A percentile compares a stretch with the other conserved stretches of the same genome.
Conservation (phyloP, 2,113 vertebrate species). For the Phyllopteryx taeniolatus region DNA sequence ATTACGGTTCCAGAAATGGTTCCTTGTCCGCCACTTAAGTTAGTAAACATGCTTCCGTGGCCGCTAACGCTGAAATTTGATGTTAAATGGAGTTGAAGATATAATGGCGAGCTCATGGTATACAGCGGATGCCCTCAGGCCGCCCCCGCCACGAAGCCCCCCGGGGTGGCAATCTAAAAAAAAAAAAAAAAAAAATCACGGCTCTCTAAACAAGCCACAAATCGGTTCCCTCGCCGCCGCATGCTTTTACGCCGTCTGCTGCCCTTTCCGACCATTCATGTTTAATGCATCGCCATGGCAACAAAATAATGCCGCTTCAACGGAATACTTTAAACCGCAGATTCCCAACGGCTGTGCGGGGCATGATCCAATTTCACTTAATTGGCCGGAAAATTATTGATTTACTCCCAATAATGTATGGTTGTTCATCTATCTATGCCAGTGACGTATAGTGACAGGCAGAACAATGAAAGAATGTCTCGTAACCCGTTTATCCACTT, state of each 20-base stretch:
- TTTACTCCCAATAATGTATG: background rate
- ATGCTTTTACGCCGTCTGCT: constrained; percentile 70
- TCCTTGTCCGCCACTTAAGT: background rate
- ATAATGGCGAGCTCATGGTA: constrained; percentile 62
- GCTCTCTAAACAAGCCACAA: constrained; percentile 74
- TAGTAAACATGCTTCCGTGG: background rate
- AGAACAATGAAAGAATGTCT: background rate
- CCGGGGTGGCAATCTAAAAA: constrained; percentile 59
- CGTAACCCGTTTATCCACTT: background rate
- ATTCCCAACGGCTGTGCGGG: background rate
- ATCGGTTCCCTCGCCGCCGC: constrained; percentile 62
- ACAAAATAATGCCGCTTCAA: background rate
- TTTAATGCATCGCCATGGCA: constrained; percentile 69
- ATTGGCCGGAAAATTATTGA: background rate
- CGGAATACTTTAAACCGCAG: background rate
- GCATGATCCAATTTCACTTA: background rate
- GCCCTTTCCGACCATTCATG: constrained; percentile 71
- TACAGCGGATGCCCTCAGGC: constrained; percentile 56
- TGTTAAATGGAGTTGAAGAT: constrained; percentile 5
- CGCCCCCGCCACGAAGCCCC: constrained; percentile 64
- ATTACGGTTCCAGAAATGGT: background rate
- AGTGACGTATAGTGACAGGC: too few species aligned
- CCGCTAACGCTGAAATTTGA: background rate
- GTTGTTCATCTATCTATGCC: constrained; percentile 34
- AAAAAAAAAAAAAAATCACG: constrained; percentile 50